Percentiles rank a stretch among this genome's conserved stretches.
Conservation (phyloP, 2,888 invertebrate genomes). For the Pyrochroa serraticornis region DNA sequence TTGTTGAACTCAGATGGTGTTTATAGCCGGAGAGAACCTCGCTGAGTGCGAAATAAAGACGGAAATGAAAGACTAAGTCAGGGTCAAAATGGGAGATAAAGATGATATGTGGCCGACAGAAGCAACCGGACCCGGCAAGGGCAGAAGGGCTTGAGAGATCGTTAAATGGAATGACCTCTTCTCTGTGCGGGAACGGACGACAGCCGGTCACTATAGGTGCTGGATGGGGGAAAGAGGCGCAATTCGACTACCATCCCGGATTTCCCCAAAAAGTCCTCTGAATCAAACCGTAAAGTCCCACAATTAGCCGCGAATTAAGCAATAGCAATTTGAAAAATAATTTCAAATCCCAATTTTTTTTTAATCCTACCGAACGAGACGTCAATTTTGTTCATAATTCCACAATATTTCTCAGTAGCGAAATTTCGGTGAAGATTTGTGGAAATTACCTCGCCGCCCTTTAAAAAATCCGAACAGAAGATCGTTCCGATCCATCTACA, state of each 20-base stretch:
- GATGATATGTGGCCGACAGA: conserved; percentile 32
- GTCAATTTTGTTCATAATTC: no score
- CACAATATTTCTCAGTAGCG: no score
- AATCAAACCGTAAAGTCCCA: not conserved
- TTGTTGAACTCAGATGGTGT: conserved; percentile 20
- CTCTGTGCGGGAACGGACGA: not conserved
- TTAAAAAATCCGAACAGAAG: no score
- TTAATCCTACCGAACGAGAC: no score
- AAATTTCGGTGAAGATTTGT: no score
- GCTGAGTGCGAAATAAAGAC: conserved; percentile 34
- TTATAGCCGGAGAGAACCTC: conserved; percentile 25
- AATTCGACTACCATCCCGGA: conserved; percentile 2
- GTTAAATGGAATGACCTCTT: conserved; percentile 18
- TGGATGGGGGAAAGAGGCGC: not conserved
- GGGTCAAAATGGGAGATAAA: conserved; percentile 32
- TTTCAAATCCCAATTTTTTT: no score
- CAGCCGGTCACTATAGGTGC: conserved; percentile 9
- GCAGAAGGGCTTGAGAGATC: conserved; percentile 5
- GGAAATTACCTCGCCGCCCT: no score
- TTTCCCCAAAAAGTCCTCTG: not conserved
- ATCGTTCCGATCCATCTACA: no score
- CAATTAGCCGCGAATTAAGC: no score
- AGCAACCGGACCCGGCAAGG: conserved; percentile 25
- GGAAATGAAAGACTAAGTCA: conserved; percentile 33
- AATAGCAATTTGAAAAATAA: no score